Conservation (phyloP, 2,113 vertebrate genomes). For the Stigmatopora argus region DNA sequence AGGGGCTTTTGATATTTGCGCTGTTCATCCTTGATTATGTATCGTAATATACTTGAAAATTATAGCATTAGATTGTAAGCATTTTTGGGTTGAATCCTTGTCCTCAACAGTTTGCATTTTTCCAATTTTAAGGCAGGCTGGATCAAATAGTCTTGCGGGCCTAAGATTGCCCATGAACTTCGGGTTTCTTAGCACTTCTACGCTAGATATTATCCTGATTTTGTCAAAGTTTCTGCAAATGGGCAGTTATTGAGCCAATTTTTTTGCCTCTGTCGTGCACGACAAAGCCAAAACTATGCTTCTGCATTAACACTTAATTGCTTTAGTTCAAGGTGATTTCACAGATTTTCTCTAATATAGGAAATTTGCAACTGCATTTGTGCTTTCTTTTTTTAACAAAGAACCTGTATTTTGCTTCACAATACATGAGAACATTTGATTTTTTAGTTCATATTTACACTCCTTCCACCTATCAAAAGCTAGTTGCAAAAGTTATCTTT, state of each 20-base stretch:
- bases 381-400: background rate
- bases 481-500: slow-evolving; percentile 45
- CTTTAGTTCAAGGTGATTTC: background rate
- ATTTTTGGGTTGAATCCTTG: background rate
- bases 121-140: background rate
- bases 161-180: background rate
- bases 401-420: background rate
- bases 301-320: background rate
- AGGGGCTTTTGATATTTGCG: too few species aligned
- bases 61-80: background rate
- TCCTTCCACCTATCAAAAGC: slow-evolving; percentile 12
- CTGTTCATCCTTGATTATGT: background rate
- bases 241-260: slow-evolving; percentile 6
- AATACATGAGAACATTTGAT: background rate
- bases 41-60: background rate
- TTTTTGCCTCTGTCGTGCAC: slow-evolving; percentile 2
- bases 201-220: slow-evolving; percentile 51
- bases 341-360: background rate
- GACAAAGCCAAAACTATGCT: slow-evolving; percentile 24
- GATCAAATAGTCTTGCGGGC: background rate
- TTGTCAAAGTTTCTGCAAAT: slow-evolving; percentile 19
- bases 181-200: slow-evolving; percentile 11
- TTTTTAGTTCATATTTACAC: background rate
- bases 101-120: background rate
- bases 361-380: background rate